phyloP scores from a whole-genome alignment of 2,113 vertebrate genomes.

The Grus americana region DNA sequence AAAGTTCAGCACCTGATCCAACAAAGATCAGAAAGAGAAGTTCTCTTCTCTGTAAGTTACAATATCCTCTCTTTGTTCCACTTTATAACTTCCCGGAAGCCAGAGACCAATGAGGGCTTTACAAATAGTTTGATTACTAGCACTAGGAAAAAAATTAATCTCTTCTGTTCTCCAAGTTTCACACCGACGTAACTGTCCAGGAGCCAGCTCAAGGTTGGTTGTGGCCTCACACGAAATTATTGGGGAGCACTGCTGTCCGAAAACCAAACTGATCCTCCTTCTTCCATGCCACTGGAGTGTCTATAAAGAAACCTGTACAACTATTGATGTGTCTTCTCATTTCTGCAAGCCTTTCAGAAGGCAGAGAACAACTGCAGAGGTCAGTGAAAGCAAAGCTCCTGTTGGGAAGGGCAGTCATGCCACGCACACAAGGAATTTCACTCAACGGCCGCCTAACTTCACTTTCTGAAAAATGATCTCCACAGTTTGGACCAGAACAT shows the following conservation, averaged over 20 bases:
- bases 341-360: neutral
- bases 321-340: rapidly evolving
- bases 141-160: too few relatives aligned
- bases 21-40: neutral
- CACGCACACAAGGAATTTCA: neutral
- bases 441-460: too few relatives aligned
- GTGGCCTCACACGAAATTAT: neutral
- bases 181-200: neutral
- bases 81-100: neutral
- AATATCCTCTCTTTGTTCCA: neutral
- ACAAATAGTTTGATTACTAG: neutral
- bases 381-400: neutral
- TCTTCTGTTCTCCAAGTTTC: neutral
- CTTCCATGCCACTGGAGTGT: neutral
- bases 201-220: neutral
- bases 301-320: neutral
- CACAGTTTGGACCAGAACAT: neutral
- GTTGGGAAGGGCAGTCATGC: neutral
- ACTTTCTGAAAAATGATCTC: neutral
- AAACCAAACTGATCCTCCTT: neutral
- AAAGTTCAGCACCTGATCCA: neutral
- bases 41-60: neutral
- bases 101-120: neutral
- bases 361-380: neutral
- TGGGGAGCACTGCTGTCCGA: neutral